These are phyloP conservation scores for Ptilodon capucinus DNA, from an alignment of 2,888 invertebrate species.

Conservation along the genomic window DNA sequence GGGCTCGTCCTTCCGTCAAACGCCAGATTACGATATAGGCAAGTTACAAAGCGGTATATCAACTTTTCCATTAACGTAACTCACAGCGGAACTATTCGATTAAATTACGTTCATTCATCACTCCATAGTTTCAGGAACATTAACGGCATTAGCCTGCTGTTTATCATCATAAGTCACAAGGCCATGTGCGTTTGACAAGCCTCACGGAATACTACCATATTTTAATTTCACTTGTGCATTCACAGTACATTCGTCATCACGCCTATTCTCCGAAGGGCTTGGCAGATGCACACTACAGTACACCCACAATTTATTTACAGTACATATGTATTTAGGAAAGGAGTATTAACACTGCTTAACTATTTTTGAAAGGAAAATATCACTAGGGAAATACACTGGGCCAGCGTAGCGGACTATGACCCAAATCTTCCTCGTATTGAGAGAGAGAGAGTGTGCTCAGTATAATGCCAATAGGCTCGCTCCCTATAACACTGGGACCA, in stretches of 20 bases:
- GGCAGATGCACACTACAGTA: no score
- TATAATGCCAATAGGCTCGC: no score
- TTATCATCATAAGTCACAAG: slow-evolving; percentile 29
- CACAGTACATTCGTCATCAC: neutral
- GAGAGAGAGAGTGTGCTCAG: no score
- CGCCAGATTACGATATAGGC: neutral
- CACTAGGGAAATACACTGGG: no score
- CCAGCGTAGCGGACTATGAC: no score
- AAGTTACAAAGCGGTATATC: slow-evolving; percentile 8
- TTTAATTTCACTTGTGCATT: neutral
- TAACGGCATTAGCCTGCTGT: slow-evolving; percentile 20
- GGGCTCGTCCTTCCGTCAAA: neutral
- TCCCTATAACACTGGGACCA: no score
- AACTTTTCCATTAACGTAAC: slow-evolving; percentile 22
- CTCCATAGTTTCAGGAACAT: slow-evolving; percentile 11
- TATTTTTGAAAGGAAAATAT: no score
- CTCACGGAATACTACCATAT: neutral
- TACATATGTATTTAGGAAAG: no score
- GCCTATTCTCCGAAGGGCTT: no score
- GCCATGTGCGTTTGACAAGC: slow-evolving; percentile 20
- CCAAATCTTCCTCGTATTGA: no score
- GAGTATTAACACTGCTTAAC: no score
- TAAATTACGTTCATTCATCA: slow-evolving; percentile 30
- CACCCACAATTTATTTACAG: no score
- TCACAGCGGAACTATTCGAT: slow-evolving; percentile 24